Conservation (phyloP, 1,140 invertebrate genomes). For the Caenorhabditis tropicalis region DNA sequence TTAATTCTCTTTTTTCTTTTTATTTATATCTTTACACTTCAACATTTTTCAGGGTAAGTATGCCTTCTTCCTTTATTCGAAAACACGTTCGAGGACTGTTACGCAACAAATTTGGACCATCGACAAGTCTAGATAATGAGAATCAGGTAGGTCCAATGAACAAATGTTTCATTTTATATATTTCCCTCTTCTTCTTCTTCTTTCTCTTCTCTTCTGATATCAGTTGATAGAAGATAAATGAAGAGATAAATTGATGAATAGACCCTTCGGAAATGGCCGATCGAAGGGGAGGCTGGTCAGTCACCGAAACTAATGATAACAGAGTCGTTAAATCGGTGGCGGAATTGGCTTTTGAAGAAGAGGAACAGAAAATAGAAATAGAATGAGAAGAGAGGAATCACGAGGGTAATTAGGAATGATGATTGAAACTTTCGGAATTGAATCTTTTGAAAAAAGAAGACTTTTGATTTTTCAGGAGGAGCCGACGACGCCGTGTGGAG, state of each 20-base stretch:
- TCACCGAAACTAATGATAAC: conserved; percentile 40
- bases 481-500: conserved; percentile 34
- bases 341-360: not conserved
- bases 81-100: conserved; percentile 65
- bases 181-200: conserved; percentile 8
- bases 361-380: not conserved
- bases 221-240: not conserved
- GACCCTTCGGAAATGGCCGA: conserved; percentile 33
- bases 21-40: not conserved
- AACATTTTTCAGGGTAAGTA: conserved; percentile 37
- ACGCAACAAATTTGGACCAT: conserved; percentile 61
- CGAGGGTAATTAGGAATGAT: not conserved
- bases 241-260: conserved; percentile 20
- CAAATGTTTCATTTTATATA: not conserved
- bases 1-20: not conserved
- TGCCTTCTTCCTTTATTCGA: conserved; percentile 65
- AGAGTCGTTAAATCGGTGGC: conserved; percentile 23
- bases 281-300: not conserved
- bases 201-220: not conserved
- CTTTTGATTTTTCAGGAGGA: conserved; percentile 37
- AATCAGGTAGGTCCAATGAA: conserved; percentile 6
- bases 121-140: conserved; percentile 56
- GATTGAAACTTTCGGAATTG: not conserved
- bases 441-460: not conserved
- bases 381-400: not conserved